Evolutionary conservation across 2,113 vertebrate genomes (phyloP), one percentile per base, ranked within the genome.

Genomic region (Callipepla californica): DNA sequence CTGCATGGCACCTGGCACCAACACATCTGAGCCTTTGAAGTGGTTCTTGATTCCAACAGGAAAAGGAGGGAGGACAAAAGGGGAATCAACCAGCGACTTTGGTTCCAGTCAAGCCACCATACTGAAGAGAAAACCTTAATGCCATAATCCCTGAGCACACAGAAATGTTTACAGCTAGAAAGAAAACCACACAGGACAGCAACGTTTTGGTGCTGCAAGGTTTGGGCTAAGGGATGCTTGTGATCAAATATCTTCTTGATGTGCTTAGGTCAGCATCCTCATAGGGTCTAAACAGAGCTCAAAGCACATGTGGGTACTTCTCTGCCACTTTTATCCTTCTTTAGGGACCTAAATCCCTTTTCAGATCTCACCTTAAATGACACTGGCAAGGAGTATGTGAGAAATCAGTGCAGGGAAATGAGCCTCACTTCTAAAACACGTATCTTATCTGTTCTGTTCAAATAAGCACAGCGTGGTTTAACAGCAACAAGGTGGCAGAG

Each of bases 1-100:
- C 97, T 96, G 94, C 61, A 8, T 94, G 92, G 97, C 87, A 21
- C 97, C 97, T 97, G 97, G 97, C 97, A 97, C 94, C 96, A 93
- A 95, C 97, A 97, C 97, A 97, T 98, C 96, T 93, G 92, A 98
- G 91, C 87, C 97, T 98, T 97, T 98, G 98, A 98, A 98, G 98
- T 97, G 78, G 81, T 97, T 98, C 93, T 97, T 92, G 68, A 95
- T 85, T 94, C 90, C 47, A 80, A 22, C 38, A 67, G 23, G 74
- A 96, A 91, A 75, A 76, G 62, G 87, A 83, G 73, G 80, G 36
- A 74, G 45, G 62, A 67, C 47, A 76, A 61, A 89, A 82, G 73
- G 44, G 68, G 40, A 94, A 87, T 84, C 82, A 83, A 95, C 92
- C 89, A 63, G 62, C 69, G 89, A 77, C 66, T 91, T 85, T 14